Evolutionary conservation across 2,888 invertebrate genomes (phyloP).

Genomic region (Mantis religiosa): DNA sequence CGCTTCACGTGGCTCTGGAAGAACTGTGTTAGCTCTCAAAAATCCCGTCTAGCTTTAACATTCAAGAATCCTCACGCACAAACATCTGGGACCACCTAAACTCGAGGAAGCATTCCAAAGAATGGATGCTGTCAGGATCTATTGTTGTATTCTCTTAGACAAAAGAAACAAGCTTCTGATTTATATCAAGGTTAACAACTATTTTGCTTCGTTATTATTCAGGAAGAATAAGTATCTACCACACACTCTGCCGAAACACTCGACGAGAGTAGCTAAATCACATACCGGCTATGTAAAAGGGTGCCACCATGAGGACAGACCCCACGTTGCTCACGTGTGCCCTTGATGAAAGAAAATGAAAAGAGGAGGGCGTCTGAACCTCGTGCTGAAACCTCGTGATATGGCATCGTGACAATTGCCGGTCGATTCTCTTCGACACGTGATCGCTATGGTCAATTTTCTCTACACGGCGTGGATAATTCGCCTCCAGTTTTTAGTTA

Average conservation of each 20-base stretch:
- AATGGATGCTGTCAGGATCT: background rate
- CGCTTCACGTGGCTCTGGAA: no score
- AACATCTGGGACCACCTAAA: no score
- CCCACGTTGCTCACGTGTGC: background rate
- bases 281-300: background rate
- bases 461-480: background rate
- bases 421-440: background rate
- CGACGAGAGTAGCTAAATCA: background rate
- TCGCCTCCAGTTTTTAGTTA: no score
- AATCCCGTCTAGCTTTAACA: no score
- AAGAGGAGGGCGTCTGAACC: background rate
- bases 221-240: background rate
- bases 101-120: background rate
- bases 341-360: background rate
- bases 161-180: background rate
- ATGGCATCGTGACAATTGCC: background rate
- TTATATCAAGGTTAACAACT: background rate
- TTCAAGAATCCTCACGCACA: no score
- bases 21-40: no score
- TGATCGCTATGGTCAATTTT: background rate
- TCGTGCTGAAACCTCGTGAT: background rate
- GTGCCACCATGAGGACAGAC: background rate
- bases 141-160: background rate
- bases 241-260: background rate
- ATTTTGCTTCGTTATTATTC: background rate